phyloP scores from a whole-genome alignment of 2,888 invertebrate species.

The Sinhomidia bicolor region DNA sequence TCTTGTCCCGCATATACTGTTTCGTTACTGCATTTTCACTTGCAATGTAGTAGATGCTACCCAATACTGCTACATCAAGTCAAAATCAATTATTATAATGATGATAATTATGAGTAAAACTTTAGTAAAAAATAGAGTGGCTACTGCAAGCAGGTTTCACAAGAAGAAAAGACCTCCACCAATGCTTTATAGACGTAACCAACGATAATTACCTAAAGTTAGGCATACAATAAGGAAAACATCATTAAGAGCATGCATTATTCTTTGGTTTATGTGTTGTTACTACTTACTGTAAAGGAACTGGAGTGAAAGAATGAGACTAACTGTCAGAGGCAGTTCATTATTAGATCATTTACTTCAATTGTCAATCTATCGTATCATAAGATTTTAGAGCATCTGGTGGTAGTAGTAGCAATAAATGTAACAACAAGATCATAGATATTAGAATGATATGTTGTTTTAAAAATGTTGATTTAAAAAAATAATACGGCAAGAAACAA shows the following conservation, averaged over 20 bases:
- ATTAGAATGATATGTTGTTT: background rate
- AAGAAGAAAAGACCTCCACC: background rate
- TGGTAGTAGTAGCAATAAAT: too few relatives aligned
- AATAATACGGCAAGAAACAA: constrained; percentile 3
- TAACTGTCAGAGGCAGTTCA: background rate
- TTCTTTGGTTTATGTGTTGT: too few relatives aligned
- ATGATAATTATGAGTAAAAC: background rate
- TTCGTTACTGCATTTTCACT: background rate
- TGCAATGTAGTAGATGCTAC: background rate
- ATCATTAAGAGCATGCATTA: constrained; percentile 5
- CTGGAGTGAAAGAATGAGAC: background rate
- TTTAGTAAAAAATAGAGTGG: background rate
- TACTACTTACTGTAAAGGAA: background rate
- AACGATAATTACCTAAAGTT: too few relatives aligned
- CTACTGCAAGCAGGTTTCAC: constrained; percentile 19
- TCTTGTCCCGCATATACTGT: constrained; percentile 6
- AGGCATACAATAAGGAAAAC: too few relatives aligned
- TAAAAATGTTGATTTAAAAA: background rate
- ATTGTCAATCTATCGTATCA: background rate
- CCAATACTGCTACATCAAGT: background rate
- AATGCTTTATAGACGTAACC: too few relatives aligned
- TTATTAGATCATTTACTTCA: constrained; percentile 15
- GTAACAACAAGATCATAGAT: background rate
- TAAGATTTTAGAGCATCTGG: too few relatives aligned
- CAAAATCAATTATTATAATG: constrained; percentile 15